Evolutionary conservation across 2,797 vertebrate species (phyloP), one percentile per base, ranked within the genome.

Genomic region (Manis crassicaudata): DNA sequence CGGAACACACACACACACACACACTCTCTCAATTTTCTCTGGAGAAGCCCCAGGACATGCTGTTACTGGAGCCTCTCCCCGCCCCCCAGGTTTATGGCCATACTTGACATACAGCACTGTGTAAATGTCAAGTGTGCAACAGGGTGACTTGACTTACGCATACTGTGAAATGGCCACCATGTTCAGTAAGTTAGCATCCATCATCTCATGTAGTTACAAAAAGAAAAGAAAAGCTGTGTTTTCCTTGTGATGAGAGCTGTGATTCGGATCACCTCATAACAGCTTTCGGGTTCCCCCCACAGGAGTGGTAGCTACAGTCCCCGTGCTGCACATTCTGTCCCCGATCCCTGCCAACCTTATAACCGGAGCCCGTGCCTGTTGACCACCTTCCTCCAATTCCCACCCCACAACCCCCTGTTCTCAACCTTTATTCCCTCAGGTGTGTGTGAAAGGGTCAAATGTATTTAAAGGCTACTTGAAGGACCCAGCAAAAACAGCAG

Each of bases 401-500:
- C 25, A 12, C 20, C 17, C 62, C 46, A 40, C 35, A 16, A 54
- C 77, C 6, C 52, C 46, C 3, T 2, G 18, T 43, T 32, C 75
- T 0, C 2, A 0, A 21, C 14, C 37, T 65, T 40, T 50, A 7
- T n/a, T 75, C 68, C 76, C 32, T n/a, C 96, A 99, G 99, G 98
- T 99, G 79, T 99, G 99, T 96, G 97, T 99, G 96, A 99, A 99
- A 98, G 99, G 99, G 98, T 95, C 99, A 98, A 99, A 99, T 90
- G 99, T 99, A 32, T 99, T 99, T 97, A 90, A 96, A 97, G 99
- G 99, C 77, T 99, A 99, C 98, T 98, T 99, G 97, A 99, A 99
- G 63, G 99, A 99, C 88, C 98, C 99, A 0, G 99, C 99, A 85
- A 99, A 98, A 98, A 99, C 99, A 0, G 99, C 99, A 0, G 99